Percentiles rank a stretch among this genome's conserved stretches.
These are phyloP conservation scores for Sylvia borin DNA, from an alignment of 2,797 vertebrate species.

Conservation along the genomic window DNA sequence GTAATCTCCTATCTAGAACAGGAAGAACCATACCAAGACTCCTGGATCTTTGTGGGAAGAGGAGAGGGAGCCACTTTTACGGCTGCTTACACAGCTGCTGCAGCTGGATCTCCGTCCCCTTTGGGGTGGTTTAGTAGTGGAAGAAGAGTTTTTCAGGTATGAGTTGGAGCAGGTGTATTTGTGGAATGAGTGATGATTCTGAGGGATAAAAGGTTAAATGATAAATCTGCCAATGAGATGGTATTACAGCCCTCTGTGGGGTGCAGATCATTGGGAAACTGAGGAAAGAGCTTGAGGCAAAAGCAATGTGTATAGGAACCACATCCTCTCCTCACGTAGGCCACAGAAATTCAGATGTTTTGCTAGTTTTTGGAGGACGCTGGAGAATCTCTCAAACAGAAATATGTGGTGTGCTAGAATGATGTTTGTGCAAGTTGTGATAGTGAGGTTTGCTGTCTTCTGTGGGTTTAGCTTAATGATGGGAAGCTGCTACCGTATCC, in stretches of 20 bases:
- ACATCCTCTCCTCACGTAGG: fast-evolving
- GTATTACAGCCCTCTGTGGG: not conserved
- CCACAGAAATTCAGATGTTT: not conserved
- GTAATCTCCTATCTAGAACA: conserved; percentile 75
- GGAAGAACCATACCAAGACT: conserved; percentile 78
- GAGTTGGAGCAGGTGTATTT: not conserved
- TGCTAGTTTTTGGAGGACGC: not conserved
- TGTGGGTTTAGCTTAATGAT: conserved; percentile 84
- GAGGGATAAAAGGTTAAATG: not conserved
- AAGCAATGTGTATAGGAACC: not conserved
- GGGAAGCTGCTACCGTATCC: conserved; percentile 91
- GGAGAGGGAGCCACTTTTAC: conserved; percentile 83
- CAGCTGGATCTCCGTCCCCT: conserved; percentile 90
- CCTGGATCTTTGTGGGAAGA: conserved; percentile 87
- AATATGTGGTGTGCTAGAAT: not conserved
- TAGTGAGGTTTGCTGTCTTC: not conserved
- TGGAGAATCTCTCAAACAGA: not conserved
- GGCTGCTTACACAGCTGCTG: conserved; percentile 85
- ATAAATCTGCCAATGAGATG: not conserved
- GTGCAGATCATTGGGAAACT: not conserved
- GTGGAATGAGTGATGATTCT: not conserved
- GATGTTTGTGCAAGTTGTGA: not conserved
- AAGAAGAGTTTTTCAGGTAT: conserved; percentile 94
- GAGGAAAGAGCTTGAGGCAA: not conserved
- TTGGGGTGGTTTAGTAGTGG: conserved; percentile 88